A percentile compares a stretch with the other conserved stretches of the same genome.
Conservation (phyloP, 2,797 vertebrate genomes). For the Poeciliopsis gracilis region DNA sequence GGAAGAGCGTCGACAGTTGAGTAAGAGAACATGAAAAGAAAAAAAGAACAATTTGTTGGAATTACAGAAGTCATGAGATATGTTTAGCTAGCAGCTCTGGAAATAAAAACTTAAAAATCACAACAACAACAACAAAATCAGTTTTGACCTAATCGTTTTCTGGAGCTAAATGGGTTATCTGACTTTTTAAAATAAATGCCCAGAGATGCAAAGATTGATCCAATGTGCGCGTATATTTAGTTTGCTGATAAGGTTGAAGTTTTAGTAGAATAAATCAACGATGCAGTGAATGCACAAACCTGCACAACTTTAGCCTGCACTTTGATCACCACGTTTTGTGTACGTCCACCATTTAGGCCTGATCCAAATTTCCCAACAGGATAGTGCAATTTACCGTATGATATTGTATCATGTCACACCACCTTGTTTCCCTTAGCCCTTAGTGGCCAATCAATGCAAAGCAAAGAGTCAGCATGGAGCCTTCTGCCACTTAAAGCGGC, state of each 20-base stretch:
- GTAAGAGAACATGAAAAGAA: not conserved
- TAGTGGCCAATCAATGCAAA: not conserved
- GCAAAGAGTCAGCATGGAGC: constrained; percentile 11
- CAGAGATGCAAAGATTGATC: too few relatives aligned
- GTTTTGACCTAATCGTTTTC: not conserved
- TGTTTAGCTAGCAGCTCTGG: not conserved
- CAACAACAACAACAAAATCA: too few relatives aligned
- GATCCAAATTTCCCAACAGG: constrained; percentile 1
- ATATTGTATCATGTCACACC: not conserved
- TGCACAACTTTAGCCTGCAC: not conserved
- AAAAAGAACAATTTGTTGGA: not conserved
- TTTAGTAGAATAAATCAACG: not conserved
- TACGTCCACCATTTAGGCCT: not conserved
- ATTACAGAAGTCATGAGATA: not conserved
- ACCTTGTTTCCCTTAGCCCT: not conserved
- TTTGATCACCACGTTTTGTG: not conserved
- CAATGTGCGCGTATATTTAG: too few relatives aligned
- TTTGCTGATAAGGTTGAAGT: not conserved
- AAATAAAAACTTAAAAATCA: not conserved
- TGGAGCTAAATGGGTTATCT: not conserved
- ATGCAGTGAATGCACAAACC: not conserved
- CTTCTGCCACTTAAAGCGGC: not conserved
- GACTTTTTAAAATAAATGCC: not conserved
- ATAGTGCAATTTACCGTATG: not conserved
- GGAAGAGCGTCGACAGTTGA: not conserved